Evolutionary conservation across 2,113 vertebrate genomes (phyloP).

Genomic region (Ammodytes marinus): DNA sequence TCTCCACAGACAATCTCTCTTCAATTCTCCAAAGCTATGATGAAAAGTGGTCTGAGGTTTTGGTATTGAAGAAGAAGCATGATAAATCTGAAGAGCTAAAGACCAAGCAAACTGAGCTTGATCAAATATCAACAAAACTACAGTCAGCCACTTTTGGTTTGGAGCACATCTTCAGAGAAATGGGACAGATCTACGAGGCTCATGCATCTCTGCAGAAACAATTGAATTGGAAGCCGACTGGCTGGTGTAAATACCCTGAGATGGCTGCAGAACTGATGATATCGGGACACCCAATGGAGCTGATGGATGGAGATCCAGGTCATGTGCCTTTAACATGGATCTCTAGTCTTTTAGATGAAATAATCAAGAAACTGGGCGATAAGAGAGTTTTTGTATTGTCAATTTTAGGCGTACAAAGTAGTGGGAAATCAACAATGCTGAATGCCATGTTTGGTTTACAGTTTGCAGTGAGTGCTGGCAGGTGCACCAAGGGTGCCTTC

Average conservation of each 20-base stretch:
- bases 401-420: conserved; percentile 84
- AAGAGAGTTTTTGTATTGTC: conserved; percentile 86
- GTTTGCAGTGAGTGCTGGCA: conserved; percentile 84
- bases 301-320: conserved; percentile 88
- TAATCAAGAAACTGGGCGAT: conserved; percentile 81
- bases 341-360: conserved; percentile 80
- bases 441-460: conserved; percentile 78
- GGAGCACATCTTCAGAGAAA: conserved; percentile 86
- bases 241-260: conserved; percentile 66
- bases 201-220: conserved; percentile 35
- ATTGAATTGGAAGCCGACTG: background rate
- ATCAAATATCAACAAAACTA: conserved; percentile 67
- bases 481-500: conserved; percentile 84
- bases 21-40: conserved; percentile 66
- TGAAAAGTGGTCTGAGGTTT: conserved; percentile 66
- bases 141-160: conserved; percentile 74
- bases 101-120: conserved; percentile 54
- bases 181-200: conserved; percentile 87
- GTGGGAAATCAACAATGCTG: conserved; percentile 86
- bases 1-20: conserved; percentile 56
- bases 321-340: conserved; percentile 86
- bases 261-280: conserved; percentile 85
- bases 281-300: conserved; percentile 84
- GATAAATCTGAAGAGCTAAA: conserved; percentile 37
- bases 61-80: conserved; percentile 55